Evolutionary conservation across 2,888 invertebrate species (phyloP).

Genomic region (Ommatoiulus sabulosus): DNA sequence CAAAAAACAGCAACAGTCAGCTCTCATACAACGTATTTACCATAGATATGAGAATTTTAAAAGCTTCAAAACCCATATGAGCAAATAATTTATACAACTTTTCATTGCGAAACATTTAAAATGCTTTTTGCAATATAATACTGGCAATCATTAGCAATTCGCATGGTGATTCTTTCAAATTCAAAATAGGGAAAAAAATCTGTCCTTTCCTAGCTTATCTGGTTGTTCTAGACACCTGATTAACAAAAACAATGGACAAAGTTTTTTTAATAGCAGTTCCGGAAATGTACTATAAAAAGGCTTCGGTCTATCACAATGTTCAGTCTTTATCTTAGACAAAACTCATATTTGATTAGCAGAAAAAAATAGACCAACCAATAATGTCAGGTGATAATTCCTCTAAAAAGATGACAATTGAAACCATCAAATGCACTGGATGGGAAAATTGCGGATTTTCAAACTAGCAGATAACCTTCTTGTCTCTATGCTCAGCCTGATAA

Average conservation of each 20-base stretch:
- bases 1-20: no score
- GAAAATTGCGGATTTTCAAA: not conserved
- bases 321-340: not conserved
- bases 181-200: not conserved
- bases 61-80: no score
- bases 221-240: slow-evolving; percentile 3
- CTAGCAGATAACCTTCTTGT: slow-evolving; percentile 6
- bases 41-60: no score
- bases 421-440: not conserved
- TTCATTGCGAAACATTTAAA: no score
- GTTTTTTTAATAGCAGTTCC: not conserved
- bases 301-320: not conserved
- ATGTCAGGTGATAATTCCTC: slow-evolving; percentile 15
- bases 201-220: not conserved
- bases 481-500: not conserved
- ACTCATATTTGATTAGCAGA: not conserved
- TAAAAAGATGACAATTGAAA: not conserved
- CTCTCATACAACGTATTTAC: no score
- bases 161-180: not conserved
- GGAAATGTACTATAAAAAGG: no score
- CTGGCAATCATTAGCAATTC: not conserved
- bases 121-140: no score
- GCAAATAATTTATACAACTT: no score
- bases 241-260: not conserved
- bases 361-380: slow-evolving; percentile 25